Evolutionary conservation across 1,140 invertebrate species (phyloP), one percentile per base, ranked within the genome.

Genomic region (Drosophila equinoxialis): DNA sequence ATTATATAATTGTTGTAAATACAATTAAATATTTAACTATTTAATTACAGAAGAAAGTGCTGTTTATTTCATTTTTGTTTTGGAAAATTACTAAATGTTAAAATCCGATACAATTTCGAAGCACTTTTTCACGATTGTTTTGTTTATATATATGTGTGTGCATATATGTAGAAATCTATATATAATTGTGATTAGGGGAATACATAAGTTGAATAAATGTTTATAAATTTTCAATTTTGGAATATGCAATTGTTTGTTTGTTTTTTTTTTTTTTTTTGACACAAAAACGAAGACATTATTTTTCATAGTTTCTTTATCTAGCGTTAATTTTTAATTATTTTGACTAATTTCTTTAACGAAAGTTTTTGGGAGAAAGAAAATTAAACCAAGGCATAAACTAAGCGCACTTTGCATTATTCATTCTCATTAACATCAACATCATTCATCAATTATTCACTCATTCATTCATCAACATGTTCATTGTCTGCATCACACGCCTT

Each of bases 1-100:
- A 67, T 74, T 75, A 75, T 86, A 67, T 87, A 86, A 73, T 77
- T 86, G 76, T 71, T 68, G 76, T 79, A 80, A 89, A 79, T 86
- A 86, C 83, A 89, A 89, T 86, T 75, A 68, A 82, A 77, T 79
- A 87, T 83, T 87, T 87, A 82, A 79, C 79, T 87, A 87, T 68
- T 79, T 79, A 74, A 82, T 79, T 86, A 87, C 83, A 82, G 71
- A 82, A 69, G 59, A 79, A 39, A 75, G 59, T 71, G 66, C 69
- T 71, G 14, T 30, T 30, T 26, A 26, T 26, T 26, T 5, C 26
- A 26, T 26, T 26, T 26, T 26, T 30, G 58, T 13, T 39, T 39
- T 5, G 74, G 61, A 67, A 30, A 74, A 79, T 81, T 65, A 35
- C 57, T 68, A 63, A 67, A 39, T 70, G 20, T 63, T 41, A 65